phyloP scores from a whole-genome alignment of 2,797 vertebrate species.

The Miichthys miiuy region DNA sequence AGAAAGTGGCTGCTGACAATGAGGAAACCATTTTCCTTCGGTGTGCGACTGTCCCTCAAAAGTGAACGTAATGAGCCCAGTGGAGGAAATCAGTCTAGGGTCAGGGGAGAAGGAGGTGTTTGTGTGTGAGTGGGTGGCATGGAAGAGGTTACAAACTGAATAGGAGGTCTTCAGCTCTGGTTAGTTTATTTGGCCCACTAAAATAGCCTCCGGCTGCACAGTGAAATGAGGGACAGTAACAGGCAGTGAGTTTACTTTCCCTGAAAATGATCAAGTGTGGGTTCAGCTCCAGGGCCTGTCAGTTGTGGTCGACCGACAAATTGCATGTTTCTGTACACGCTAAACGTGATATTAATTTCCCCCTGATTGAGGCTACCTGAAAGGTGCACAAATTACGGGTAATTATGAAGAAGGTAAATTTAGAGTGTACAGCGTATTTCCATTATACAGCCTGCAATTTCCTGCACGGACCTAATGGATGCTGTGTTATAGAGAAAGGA shows the following conservation, averaged over 20 bases:
- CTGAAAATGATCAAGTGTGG: conserved; percentile 11
- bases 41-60: conserved; percentile 23
- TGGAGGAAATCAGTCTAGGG: conserved; percentile 26
- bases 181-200: conserved; percentile 38
- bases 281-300: background rate
- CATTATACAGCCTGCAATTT: background rate
- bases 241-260: conserved; percentile 16
- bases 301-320: background rate
- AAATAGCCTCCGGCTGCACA: conserved; percentile 36
- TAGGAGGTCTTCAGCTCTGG: conserved; percentile 19
- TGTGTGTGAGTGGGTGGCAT: conserved; percentile 1
- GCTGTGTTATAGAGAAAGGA: background rate
- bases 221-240: conserved; percentile 31
- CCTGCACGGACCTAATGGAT: background rate
- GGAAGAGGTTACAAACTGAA: conserved; percentile 33
- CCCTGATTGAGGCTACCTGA: background rate
- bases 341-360: background rate
- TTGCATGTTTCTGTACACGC: background rate
- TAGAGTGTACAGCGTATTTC: background rate
- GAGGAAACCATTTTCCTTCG: conserved; percentile 55
- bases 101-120: background rate
- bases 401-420: background rate
- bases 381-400: background rate
- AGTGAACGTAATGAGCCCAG: conserved; percentile 30
- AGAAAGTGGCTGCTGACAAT: conserved; percentile 53